Percentiles rank a stretch among this genome's conserved stretches.
phyloP scores from a whole-genome alignment of 2,797 vertebrate genomes.

The Xyrichtys novacula region DNA sequence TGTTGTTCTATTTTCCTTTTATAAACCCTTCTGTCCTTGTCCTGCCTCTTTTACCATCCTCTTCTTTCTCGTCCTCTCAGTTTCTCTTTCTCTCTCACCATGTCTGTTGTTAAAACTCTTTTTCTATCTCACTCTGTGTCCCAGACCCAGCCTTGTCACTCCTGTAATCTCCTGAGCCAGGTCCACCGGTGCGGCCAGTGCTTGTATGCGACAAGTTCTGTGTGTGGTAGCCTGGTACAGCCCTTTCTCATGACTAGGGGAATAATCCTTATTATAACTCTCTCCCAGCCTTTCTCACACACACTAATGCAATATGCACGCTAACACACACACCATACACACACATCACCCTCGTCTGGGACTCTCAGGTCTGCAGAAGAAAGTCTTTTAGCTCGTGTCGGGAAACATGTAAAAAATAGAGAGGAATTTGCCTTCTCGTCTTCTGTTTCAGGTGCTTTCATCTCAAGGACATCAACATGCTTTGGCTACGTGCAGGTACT shows the following conservation, averaged over 20 bases:
- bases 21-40: background rate
- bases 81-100: background rate
- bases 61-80: background rate
- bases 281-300: conserved; percentile 62
- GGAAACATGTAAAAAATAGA: conserved; percentile 81
- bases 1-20: background rate
- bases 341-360: conserved; percentile 55
- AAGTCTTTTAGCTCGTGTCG: conserved; percentile 52
- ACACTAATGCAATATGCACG: conserved; percentile 52
- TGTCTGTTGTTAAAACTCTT: conserved; percentile 15
- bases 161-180: conserved; percentile 83
- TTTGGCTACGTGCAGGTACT: conserved; percentile 89
- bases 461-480: conserved; percentile 84
- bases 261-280: conserved; percentile 87
- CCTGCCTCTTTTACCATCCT: too few species aligned
- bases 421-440: conserved; percentile 74
- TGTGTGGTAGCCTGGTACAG: conserved; percentile 90
- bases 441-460: conserved; percentile 80
- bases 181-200: conserved; percentile 79
- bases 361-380: conserved; percentile 62
- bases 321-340: conserved; percentile 51
- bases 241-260: conserved; percentile 87
- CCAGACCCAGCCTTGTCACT: conserved; percentile 65
- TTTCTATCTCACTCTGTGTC: conserved; percentile 37
- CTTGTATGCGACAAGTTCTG: conserved; percentile 84